Evolutionary conservation across 1,140 invertebrate species (phyloP).

Genomic region (Drosophila busckii): DNA sequence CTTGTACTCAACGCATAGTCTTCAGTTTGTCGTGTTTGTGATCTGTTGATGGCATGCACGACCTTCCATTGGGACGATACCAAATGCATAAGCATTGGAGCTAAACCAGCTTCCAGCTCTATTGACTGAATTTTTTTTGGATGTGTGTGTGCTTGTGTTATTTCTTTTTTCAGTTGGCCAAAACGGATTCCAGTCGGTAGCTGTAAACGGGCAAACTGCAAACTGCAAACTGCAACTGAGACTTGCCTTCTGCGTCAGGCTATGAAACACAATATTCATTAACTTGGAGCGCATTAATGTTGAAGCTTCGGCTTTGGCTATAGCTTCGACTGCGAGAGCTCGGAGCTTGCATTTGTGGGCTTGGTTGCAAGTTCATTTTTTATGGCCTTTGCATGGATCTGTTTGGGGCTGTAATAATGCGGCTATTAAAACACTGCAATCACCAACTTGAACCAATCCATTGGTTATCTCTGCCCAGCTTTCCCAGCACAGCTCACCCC

Average conservation of each 20-base stretch:
- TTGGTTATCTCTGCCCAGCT: constrained; percentile 61
- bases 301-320: constrained; percentile 24
- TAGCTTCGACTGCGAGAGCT: neutral
- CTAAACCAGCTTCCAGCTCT: constrained; percentile 17
- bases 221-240: too few species aligned
- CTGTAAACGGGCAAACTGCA: constrained; percentile 54
- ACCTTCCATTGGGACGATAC: constrained; percentile 37
- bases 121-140: constrained; percentile 11
- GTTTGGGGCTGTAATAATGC: constrained; percentile 66
- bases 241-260: constrained; percentile 63
- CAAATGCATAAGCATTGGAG: constrained; percentile 2
- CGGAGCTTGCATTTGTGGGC: neutral
- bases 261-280: constrained; percentile 76
- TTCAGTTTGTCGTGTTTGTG: constrained; percentile 57
- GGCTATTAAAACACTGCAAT: constrained; percentile 67
- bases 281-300: constrained; percentile 70
- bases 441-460: constrained; percentile 65
- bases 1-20: too few species aligned
- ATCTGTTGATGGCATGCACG: constrained; percentile 58
- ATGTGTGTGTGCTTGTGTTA: neutral
- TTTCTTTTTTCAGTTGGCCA: constrained; percentile 11
- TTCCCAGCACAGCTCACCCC: too few species aligned
- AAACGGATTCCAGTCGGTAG: constrained; percentile 74
- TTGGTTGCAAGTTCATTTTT: constrained; percentile 52
- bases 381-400: constrained; percentile 61